Evolutionary conservation across 2,797 vertebrate species (phyloP), one percentile per base, ranked within the genome.

Genomic region (Dallia pectoralis): DNA sequence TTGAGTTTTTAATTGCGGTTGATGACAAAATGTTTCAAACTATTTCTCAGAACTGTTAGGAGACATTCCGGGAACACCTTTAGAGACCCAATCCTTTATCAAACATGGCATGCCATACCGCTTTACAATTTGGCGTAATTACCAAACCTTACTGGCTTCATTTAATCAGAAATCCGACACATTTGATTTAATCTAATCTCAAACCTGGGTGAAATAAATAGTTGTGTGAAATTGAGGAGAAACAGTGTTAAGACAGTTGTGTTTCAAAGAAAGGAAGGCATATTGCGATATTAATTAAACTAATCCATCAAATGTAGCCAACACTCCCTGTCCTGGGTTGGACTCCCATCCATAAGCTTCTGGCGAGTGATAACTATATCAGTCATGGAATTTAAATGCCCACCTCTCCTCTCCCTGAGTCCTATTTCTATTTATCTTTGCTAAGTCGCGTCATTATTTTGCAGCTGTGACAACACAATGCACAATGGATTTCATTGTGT

Each of bases 301-400:
- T 76, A 84, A 85, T 85, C 78, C 81, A 83, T 85, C 81, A 85
- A 82, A 83, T 67, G 71, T 70, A 73, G 69, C 68, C 69, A 71
- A 76, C 80, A 68, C 77, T 74, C 71, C 76, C 78, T 78, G 76
- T 78, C 16, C 15, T 33, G 32, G 29, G 62, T 32, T 64, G 62
- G 32, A 29, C 62, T 30, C 32, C 62, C 29, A 18, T 64, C 62
- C 30, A 30, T 64, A 30, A 30, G 15, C 29, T 33, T 6, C 70
- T 72, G 51, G 33, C 36, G 25, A 61, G 47, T 5, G 29, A 49
- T 32, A 67, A 69, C 47, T 19, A 44, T 64, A 4, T 4, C 29
- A 30, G 7, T 30, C 30, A 14, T 48, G 56, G 67, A 73, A 32
- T 59, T 25, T n/a, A 51, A 49, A 56, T 27, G 29, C 25, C 59